These are phyloP conservation scores for Venustaconcha ellipsiformis DNA, from an alignment of 1,140 invertebrate species.

Conservation along the genomic window DNA sequence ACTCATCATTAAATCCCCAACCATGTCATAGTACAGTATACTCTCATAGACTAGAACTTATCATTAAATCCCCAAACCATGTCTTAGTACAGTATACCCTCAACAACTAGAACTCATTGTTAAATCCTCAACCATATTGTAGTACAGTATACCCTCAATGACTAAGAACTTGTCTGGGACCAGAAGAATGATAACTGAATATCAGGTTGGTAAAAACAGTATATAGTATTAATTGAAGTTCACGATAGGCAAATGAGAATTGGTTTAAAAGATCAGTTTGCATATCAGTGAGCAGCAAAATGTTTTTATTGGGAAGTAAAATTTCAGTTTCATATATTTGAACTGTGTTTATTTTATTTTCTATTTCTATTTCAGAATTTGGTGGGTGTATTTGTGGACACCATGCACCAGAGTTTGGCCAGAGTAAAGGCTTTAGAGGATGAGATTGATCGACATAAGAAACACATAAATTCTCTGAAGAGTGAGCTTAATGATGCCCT, in stretches of 20 bases:
- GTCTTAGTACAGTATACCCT: too few relatives aligned
- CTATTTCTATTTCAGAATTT: constrained; percentile 51
- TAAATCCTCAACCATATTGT: too few relatives aligned
- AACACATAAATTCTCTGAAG: constrained; percentile 59
- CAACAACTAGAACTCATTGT: too few relatives aligned
- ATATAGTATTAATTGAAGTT: background rate
- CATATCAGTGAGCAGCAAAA: background rate
- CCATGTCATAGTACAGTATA: too few relatives aligned
- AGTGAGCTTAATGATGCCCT: constrained; percentile 61
- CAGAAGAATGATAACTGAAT: too few relatives aligned
- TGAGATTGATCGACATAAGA: constrained; percentile 49
- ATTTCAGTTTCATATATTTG: background rate
- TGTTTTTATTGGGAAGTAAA: background rate
- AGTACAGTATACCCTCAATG: too few relatives aligned
- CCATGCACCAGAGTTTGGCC: constrained; percentile 50
- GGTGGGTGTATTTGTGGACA: constrained; percentile 61
- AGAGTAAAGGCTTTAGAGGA: constrained; percentile 54
- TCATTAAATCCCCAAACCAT: too few relatives aligned
- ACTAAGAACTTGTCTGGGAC: too few relatives aligned
- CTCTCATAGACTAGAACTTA: too few relatives aligned
- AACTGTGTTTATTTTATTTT: constrained; percentile 9
- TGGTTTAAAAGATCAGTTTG: background rate
- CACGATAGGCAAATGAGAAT: background rate
- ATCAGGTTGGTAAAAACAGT: background rate
- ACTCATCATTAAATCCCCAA: too few relatives aligned